Evolutionary conservation across 2,797 vertebrate genomes (phyloP).

Genomic region (Rhynchonycteris naso): DNA sequence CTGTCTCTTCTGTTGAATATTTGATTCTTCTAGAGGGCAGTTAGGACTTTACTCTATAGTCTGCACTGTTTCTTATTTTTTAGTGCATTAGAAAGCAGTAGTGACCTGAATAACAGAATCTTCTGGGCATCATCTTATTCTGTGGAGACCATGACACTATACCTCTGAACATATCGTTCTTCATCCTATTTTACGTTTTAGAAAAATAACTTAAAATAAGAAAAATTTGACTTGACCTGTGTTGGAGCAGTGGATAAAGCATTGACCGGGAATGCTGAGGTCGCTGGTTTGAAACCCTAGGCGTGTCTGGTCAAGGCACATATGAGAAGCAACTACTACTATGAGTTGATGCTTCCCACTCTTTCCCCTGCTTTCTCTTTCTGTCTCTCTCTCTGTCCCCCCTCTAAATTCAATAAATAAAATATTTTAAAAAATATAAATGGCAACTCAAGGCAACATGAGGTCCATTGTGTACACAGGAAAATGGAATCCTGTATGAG

Average conservation of each 20-base stretch:
- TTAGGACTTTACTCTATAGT: not conserved
- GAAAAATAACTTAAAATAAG: not conserved
- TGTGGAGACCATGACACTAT: not conserved
- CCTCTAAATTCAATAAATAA: no score
- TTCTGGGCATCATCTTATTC: conserved; percentile 23
- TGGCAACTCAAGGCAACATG: not conserved
- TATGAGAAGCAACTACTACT: no score
- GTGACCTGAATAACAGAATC: not conserved
- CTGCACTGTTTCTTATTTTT: conserved; percentile 12
- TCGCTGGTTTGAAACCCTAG: no score
- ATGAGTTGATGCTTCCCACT: no score
- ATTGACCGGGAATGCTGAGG: no score
- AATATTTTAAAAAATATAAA: not conserved
- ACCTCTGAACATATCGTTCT: not conserved
- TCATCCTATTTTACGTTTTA: conserved; percentile 27
- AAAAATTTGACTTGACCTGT: not conserved
- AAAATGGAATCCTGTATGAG: not conserved
- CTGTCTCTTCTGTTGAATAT: not conserved
- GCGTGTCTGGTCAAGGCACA: no score
- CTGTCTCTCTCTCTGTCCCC: no score
- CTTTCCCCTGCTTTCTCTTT: no score
- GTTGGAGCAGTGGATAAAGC: no score
- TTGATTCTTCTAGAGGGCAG: not conserved
- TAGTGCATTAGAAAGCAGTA: not conserved
- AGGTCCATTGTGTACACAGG: not conserved